Conservation (phyloP, 1,140 invertebrate genomes). For the Matsumurasca onukii region DNA sequence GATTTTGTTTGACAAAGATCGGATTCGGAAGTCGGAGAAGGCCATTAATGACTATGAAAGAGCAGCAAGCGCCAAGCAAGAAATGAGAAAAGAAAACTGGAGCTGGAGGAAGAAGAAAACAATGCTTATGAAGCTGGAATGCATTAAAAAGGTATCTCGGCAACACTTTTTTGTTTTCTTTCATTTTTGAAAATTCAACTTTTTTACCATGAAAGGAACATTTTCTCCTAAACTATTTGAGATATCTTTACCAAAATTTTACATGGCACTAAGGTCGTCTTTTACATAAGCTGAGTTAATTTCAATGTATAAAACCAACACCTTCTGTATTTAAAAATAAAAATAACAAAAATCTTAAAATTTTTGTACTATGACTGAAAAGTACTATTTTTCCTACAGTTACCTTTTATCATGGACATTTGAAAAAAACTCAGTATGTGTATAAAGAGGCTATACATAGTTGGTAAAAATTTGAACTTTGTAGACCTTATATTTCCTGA, state of each 20-base stretch:
- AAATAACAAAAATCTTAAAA: background rate
- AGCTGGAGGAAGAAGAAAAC: slow-evolving; percentile 24
- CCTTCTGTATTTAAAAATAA: background rate
- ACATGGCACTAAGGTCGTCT: background rate
- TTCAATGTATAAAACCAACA: background rate
- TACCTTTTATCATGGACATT: background rate
- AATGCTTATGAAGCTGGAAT: slow-evolving; percentile 29
- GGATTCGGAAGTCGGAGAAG: slow-evolving; percentile 28
- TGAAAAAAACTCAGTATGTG: too few relatives aligned
- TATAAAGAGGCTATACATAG: too few relatives aligned
- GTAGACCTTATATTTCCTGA: too few relatives aligned
- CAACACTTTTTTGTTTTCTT: slow-evolving; percentile 5
- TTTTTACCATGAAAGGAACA: too few relatives aligned
- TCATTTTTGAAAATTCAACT: slow-evolving; percentile 28
- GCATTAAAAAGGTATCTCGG: slow-evolving; percentile 13
- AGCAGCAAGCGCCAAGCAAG: slow-evolving; percentile 24
- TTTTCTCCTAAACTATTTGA: slow-evolving; percentile 29
- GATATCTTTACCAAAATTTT: slow-evolving; percentile 8
- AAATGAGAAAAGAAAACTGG: slow-evolving; percentile 25
- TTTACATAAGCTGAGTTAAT: background rate
- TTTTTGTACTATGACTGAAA: background rate
- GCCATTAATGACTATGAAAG: background rate
- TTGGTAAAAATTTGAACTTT: too few relatives aligned
- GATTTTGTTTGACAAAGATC: slow-evolving; percentile 17
- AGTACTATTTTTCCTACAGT: background rate